Percentiles rank a stretch among this genome's conserved stretches.
These are phyloP conservation scores for Panagrolaimus sp. DNA, from an alignment of 1,140 invertebrate species.

Conservation along the genomic window DNA sequence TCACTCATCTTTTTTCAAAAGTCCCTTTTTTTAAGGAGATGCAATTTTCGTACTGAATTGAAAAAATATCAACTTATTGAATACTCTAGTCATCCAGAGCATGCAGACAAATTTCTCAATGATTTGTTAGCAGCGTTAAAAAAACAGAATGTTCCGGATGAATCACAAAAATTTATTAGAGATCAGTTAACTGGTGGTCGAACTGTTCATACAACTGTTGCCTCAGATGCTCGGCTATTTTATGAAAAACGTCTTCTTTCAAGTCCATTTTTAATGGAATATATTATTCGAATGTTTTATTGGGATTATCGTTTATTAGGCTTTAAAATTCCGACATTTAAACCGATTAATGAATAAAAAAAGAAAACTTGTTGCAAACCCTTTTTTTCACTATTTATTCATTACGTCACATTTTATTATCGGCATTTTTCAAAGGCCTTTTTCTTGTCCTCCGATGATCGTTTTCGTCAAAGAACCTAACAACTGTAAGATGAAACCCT, in stretches of 20 bases:
- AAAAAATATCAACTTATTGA: slow-evolving; percentile 23
- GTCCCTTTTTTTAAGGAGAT: slow-evolving; percentile 26
- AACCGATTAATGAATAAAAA: slow-evolving; percentile 18
- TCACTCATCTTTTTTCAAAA: not conserved
- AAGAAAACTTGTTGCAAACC: not conserved
- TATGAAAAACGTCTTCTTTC: slow-evolving; percentile 28
- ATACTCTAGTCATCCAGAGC: slow-evolving; percentile 24
- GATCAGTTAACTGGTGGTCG: not conserved
- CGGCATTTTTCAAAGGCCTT: no score
- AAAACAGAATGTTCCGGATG: slow-evolving; percentile 22
- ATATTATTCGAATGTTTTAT: slow-evolving; percentile 39
- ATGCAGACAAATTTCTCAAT: slow-evolving; percentile 18
- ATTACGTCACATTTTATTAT: no score
- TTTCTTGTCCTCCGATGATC: no score
- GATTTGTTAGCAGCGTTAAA: slow-evolving; percentile 20
- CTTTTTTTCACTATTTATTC: no score
- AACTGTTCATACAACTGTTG: slow-evolving; percentile 30
- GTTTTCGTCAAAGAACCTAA: no score
- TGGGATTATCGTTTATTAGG: slow-evolving; percentile 33
- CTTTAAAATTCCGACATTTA: slow-evolving; percentile 27
- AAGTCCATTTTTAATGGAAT: slow-evolving; percentile 38
- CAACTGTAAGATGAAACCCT: no score
- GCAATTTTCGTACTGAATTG: slow-evolving; percentile 24
- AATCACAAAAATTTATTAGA: slow-evolving; percentile 26
- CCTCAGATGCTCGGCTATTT: slow-evolving; percentile 35